These are phyloP conservation scores for Antechinus stuartii DNA, from an alignment of 2,113 vertebrate genomes.

Conservation along the genomic window DNA sequence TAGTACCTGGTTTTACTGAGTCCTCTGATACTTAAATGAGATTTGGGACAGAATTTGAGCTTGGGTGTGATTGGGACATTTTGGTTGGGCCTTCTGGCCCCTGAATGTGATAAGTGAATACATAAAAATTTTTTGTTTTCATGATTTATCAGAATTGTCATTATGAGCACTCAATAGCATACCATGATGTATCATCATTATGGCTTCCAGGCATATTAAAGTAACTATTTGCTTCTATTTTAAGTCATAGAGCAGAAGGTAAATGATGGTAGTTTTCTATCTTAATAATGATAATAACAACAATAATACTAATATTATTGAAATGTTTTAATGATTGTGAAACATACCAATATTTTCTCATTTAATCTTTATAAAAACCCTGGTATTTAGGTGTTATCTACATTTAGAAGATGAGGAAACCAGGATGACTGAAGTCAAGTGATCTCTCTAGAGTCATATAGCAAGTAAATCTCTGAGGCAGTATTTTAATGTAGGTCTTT, in stretches of 20 bases:
- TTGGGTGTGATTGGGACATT: not conserved
- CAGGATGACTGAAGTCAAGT: not conserved
- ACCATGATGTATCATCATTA: not conserved
- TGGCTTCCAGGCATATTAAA: not conserved
- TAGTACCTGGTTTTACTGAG: not conserved
- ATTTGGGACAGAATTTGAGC: not conserved
- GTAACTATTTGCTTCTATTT: not conserved
- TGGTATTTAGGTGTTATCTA: not conserved
- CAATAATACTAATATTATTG: not conserved
- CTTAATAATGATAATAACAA: not conserved
- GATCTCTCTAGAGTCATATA: not conserved
- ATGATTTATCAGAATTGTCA: not conserved
- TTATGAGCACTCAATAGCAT: not conserved
- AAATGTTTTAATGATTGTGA: not conserved
- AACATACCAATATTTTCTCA: not conserved
- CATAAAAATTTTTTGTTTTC: not conserved
- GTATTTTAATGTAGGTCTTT: not conserved
- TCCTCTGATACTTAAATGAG: not conserved
- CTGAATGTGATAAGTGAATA: not conserved
- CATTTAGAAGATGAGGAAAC: not conserved
- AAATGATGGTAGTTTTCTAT: not conserved
- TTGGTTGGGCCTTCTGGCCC: not conserved
- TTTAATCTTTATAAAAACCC: not conserved
- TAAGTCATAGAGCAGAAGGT: not conserved
- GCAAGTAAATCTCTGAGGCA: not conserved